phyloP scores from a whole-genome alignment of 2,797 vertebrate genomes.

The Helarctos malayanus region DNA sequence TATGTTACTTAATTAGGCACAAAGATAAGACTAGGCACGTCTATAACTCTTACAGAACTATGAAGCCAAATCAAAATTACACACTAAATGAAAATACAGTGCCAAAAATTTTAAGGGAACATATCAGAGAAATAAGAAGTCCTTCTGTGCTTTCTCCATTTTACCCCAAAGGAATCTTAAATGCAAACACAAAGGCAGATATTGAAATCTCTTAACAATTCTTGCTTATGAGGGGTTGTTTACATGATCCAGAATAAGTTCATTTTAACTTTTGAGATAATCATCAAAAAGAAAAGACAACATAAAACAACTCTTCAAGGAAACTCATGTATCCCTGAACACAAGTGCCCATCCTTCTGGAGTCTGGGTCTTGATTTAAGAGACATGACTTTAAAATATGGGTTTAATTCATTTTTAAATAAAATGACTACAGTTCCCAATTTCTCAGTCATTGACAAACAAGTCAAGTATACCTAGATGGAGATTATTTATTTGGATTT shows the following conservation, averaged over 20 bases:
- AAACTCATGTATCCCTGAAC: not conserved
- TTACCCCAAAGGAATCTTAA: not conserved
- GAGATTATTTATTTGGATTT: conserved; percentile 37
- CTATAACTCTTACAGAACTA: not conserved
- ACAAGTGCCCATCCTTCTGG: not conserved
- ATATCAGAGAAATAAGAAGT: not conserved
- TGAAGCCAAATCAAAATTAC: conserved; percentile 37
- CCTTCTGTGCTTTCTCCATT: not conserved
- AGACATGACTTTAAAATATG: not conserved
- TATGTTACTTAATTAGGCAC: conserved; percentile 49
- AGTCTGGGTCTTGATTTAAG: not conserved
- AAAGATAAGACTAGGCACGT: conserved; percentile 2
- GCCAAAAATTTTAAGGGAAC: not conserved
- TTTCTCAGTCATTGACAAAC: conserved; percentile 38
- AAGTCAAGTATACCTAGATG: not conserved
- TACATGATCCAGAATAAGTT: conserved; percentile 23
- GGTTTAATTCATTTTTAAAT: conserved; percentile 21
- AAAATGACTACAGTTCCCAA: not conserved
- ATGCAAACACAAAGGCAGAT: conserved; percentile 2
- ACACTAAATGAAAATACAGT: conserved; percentile 1
- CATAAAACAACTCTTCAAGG: not conserved
- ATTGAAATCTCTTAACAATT: not conserved
- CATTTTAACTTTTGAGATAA: conserved; percentile 38
- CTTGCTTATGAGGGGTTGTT: not conserved
- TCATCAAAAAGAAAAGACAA: not conserved